Evolutionary conservation across 2,888 invertebrate species (phyloP).

Genomic region (Ceriagrion tenellum): DNA sequence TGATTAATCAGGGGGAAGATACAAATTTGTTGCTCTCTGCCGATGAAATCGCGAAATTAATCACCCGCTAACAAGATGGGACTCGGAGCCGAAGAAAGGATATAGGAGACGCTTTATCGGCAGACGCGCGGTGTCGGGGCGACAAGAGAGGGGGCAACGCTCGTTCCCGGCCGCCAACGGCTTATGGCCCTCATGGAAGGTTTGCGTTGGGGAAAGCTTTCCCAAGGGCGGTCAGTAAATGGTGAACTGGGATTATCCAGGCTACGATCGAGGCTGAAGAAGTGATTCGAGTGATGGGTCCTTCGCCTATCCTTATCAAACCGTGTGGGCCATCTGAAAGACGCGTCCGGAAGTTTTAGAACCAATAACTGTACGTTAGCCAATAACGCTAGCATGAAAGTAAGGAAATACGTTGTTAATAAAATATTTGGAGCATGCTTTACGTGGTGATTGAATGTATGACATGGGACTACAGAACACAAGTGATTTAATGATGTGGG

Average conservation of each 20-base stretch:
- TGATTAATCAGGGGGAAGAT: neutral
- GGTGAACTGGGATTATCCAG: neutral
- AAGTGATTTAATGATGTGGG: no score
- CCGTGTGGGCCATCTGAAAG: neutral
- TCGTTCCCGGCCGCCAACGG: neutral
- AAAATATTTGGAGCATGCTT: no score
- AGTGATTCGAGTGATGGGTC: neutral
- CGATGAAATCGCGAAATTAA: conserved; percentile 6
- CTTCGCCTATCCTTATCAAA: neutral
- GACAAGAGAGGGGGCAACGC: neutral
- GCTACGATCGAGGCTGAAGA: neutral
- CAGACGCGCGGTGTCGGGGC: neutral
- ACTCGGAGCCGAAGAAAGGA: neutral
- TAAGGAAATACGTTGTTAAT: no score
- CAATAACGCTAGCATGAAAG: no score
- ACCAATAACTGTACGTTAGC: no score
- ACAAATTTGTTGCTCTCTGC: neutral
- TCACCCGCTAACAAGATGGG: neutral
- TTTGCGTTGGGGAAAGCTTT: neutral
- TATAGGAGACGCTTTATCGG: neutral
- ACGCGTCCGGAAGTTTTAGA: no score
- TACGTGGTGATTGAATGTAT: no score
- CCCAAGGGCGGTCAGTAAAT: neutral
- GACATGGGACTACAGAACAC: no score
- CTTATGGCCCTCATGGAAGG: neutral